Base-by-base conservation (phyloP, 2,113 vertebrate genomes). In the Malaclemys terrapin region DNA sequence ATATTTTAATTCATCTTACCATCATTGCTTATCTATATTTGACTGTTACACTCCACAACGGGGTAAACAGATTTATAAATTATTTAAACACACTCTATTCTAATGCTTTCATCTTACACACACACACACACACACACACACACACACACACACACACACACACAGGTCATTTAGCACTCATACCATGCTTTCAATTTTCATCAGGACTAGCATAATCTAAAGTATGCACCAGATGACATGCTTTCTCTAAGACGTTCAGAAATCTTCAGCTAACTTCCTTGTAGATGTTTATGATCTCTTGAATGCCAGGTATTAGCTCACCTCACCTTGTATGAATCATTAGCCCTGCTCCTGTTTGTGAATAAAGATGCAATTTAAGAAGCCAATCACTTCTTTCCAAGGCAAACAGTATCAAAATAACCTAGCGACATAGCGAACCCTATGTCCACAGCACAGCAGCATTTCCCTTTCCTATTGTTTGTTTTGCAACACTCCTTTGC, bases 31-130 rank as follows among this genome's bases (percentile, higher is more conserved):
- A 53, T 75, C 89, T 6, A 7, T 82, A 45, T n/a, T 22, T 57
- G 89, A 85, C 88, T 69, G 81, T 91, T 27, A 35, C 57, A 82
- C 90, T 69, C 89, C 84, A 53, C 47, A 83, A 88, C 24, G 8
- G 87, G 49, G 59, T 56, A 84, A 93, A 94, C 89, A 96, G 78
- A 69, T 87, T 91, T 89, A 89, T 84, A 94, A 91, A 90, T 89
- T 92, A 92, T 17, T 50, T 59, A 93, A 78, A 92, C 54, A 42
- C 4, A 82, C 59, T 47, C 82, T 50, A 24, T 47, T 89, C 89
- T 56, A 42, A 59, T 20, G 85, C 89, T 90, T 86, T 59, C 76
- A n/a, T 86, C 91, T 88, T 84, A 85, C 86, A 85, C 80, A 62
- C 57, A 62, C 57, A 89, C 47, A 75, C 83, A 47, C 86, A 85